Base-by-base conservation (phyloP, 2,888 invertebrate species). In the Mythimna albipuncta region DNA sequence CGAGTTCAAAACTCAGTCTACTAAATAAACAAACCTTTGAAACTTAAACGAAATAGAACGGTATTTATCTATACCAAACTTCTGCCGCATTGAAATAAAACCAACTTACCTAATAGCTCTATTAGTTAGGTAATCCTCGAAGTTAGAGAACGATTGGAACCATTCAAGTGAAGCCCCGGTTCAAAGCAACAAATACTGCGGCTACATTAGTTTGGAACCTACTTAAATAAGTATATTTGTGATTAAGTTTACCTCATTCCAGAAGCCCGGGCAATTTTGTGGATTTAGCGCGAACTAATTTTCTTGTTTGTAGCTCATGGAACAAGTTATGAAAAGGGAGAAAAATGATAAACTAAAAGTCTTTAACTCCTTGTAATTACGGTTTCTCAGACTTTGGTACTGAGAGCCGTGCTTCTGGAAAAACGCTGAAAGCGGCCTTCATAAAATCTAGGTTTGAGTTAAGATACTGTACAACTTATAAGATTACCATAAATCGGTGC, bases 231-330 rank as follows among this genome's bases (percentile, higher is more conserved):
- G 16, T 47, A 75, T 19, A 57, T 75, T 80, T 74, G 10, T 44
- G n/a, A 69, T 64, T 50, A 44, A 55, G 26, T 78, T 64, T 57
- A 54, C 32, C 41, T 67, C 50, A 64, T 69, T 70, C 52, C 55
- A 57, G 62, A 59, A 65, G 44, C 38, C n/a, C 41, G 19, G 11
- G 50, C n/a, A 41, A 54, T 68, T 78, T 75, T 11, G 26, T 68
- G 54, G 57, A 69, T 79, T 69, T 63, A 69, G 54, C 38, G 26
- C 32, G 10, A 67, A 74, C 19, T 82, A 66, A 69, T 73, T 82
- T 69, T 67, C 59, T 69, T 82, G 55, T 58, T 74, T 35, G 35
- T 10, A 66, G 54, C 64, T 57, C 73, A 70, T 77, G 74, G 72
- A 72, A 55, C 55, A 38, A 66, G 52, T 69, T 73, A 64, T 44